These are phyloP conservation scores for Cinclus cinclus DNA, from an alignment of 2,113 vertebrate species.

Conservation along the genomic window DNA sequence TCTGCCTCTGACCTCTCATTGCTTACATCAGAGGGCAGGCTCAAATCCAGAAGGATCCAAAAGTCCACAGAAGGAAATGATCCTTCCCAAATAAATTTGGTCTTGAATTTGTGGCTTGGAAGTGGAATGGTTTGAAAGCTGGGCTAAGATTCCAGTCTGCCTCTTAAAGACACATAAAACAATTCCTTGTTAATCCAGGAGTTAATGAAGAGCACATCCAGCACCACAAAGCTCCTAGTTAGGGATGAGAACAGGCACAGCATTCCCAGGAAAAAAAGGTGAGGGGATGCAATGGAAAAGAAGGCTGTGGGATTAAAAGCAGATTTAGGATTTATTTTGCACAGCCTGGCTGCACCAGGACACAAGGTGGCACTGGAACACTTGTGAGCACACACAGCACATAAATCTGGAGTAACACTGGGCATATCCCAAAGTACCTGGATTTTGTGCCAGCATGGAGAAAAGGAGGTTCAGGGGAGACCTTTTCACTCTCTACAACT, in stretches of 20 bases:
- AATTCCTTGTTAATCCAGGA: not conserved
- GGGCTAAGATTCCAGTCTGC: not conserved
- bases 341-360: not conserved
- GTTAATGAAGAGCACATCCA: not conserved
- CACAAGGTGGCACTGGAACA: not conserved
- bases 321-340: not conserved
- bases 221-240: not conserved
- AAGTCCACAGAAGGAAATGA: not conserved
- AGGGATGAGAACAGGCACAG: not conserved
- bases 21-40: not conserved
- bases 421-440: accelerated
- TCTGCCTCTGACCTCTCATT: not conserved
- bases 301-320: not conserved
- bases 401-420: accelerated
- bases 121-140: not conserved
- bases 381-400: not conserved
- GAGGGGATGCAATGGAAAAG: accelerated
- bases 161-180: not conserved
- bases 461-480: not conserved
- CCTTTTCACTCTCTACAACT: not conserved
- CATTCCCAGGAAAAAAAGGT: not conserved
- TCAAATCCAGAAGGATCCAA: not conserved
- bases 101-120: not conserved
- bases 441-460: not conserved
- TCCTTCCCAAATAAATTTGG: accelerated